Evolutionary conservation across 2,888 invertebrate genomes (phyloP), one percentile per base, ranked within the genome.

Genomic region (Oscheius myriophilus): DNA sequence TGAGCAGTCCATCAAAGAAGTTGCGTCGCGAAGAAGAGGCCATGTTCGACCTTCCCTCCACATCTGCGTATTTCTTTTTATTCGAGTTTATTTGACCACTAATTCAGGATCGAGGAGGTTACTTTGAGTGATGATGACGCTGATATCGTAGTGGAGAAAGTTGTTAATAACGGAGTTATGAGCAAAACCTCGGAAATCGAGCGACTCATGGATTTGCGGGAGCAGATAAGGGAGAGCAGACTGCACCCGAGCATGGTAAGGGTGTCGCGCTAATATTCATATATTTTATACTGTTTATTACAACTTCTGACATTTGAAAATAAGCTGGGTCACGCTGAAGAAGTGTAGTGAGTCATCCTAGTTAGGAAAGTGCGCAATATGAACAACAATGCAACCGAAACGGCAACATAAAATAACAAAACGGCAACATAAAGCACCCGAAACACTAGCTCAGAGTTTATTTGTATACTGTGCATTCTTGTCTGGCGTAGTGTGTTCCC

Each of bases 191-290:
- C 33, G 12, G 52, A 43, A 21, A 58, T 69, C n/a, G 58, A 64
- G 12, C 26, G 39, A 25, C 58, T 69, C 1, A 39, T 67, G 7
- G 77, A 75, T 1, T 54, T 66, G 21, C 23, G 72, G 39, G 77
- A 77, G 52, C 54, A 66, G 12, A 70, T 77, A 54, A 45, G 77
- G 14, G 67, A 69, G 33, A 70, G 70, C 49, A 64, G 77, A 33
- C 54, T 77, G 7, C 52, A 66, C 41, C 77, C 77, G 0, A 58
- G 66, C 26, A 69, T 69, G 73, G 76, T 76, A 4, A 16, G 64
- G n/a, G n/a, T n/a, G n/a, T n/a, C n/a, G n/a, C n/a, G n/a, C n/a
- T n/a, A 39, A 45, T n/a, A 25, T 14, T 14, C 23, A 25, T 55
- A n/a, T 52, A n/a, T 52, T 1, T 18, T 21, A 16, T 52, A 1